Conservation (phyloP, 2,113 vertebrate species). For the Sialia sialis region DNA sequence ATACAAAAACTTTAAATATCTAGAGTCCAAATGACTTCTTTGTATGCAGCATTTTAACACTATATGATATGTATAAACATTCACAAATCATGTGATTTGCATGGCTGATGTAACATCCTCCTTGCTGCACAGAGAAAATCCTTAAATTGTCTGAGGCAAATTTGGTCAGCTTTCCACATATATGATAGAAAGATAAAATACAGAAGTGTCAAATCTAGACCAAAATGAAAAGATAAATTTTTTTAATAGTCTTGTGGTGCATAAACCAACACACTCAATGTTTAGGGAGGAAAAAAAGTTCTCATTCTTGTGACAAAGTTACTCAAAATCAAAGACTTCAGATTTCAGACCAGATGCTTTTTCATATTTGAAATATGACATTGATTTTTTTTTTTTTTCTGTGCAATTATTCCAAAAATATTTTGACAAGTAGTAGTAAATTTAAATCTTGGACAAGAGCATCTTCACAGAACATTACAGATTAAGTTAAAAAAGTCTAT, state of each 20-base stretch:
- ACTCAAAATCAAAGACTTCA: not conserved
- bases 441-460: not conserved
- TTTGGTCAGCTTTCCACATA: not conserved
- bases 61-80: not conserved
- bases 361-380: not conserved
- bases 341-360: not conserved
- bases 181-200: not conserved
- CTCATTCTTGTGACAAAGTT: not conserved
- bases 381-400: not conserved
- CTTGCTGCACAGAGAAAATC: not conserved
- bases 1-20: not conserved
- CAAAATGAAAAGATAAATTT: not conserved
- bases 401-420: not conserved
- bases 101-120: not conserved
- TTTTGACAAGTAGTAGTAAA: not conserved
- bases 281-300: not conserved
- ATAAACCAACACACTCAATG: not conserved
- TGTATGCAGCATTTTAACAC: not conserved
- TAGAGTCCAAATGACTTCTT: not conserved
- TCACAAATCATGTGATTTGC: not conserved
- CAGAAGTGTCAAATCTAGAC: not conserved
- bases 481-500: constrained; percentile 24
- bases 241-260: not conserved
- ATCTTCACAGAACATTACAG: not conserved
- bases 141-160: not conserved